These are phyloP conservation scores for Melanerpes formicivorus DNA, from an alignment of 2,113 vertebrate species.

Conservation along the genomic window DNA sequence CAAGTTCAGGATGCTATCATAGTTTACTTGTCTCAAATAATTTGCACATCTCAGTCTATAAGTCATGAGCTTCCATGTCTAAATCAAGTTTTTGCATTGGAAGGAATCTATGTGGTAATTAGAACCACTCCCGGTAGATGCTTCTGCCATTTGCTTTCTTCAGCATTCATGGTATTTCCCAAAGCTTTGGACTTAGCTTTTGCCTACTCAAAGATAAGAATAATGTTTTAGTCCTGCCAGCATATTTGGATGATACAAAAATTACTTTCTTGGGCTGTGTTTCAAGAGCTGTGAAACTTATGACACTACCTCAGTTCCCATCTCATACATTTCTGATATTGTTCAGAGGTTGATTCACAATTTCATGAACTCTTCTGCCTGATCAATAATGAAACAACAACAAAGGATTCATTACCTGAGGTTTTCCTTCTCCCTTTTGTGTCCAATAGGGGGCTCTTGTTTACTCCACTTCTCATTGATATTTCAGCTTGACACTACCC, in stretches of 20 bases:
- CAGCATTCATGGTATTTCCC: not conserved
- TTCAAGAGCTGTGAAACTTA: not conserved
- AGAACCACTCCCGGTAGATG: not conserved
- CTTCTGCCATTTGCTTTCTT: not conserved
- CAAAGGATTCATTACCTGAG: not conserved
- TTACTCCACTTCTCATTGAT: not conserved
- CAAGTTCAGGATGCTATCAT: not conserved
- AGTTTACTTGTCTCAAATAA: not conserved
- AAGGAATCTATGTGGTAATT: not conserved
- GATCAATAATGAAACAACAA: not conserved
- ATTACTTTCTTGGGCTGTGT: not conserved
- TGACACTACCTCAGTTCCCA: not conserved
- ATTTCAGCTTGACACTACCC: not conserved
- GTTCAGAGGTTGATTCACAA: not conserved
- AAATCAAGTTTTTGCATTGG: not conserved
- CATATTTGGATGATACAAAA: not conserved
- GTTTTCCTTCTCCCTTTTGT: not conserved
- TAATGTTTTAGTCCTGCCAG: not conserved
- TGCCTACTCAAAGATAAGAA: not conserved
- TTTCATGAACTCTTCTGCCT: not conserved
- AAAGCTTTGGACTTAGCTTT: not conserved
- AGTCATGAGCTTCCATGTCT: not conserved
- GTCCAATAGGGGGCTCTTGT: not conserved
- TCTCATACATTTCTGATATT: not conserved
- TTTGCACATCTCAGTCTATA: not conserved